Percentiles rank a stretch among this genome's conserved stretches.
Conservation (phyloP, 92 coral and sea anemone genomes). For the Micromussa lordhowensis region DNA sequence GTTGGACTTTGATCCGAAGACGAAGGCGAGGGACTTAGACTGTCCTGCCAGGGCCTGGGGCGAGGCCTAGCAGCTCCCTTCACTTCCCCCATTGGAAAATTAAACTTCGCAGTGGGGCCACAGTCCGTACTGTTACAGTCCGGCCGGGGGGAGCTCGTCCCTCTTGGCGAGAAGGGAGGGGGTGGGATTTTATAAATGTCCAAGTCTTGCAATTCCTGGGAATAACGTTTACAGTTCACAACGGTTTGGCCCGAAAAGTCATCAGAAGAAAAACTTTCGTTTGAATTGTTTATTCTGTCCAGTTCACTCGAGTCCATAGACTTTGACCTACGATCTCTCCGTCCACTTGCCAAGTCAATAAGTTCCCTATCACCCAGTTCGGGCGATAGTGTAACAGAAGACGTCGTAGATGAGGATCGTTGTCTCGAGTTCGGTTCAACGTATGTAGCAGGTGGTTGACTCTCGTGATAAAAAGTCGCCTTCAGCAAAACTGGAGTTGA, state of each 20-base stretch:
- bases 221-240: conserved; percentile 55
- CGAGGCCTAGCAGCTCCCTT: conserved; percentile 56
- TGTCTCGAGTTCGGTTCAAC: conserved; percentile 51
- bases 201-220: conserved; percentile 57
- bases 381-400: conserved; percentile 41
- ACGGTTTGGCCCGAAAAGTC: conserved; percentile 49
- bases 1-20: conserved; percentile 60
- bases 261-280: conserved; percentile 34
- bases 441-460: conserved; percentile 59
- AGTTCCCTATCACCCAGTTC: conserved; percentile 34
- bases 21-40: conserved; percentile 67
- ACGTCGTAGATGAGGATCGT: conserved; percentile 47
- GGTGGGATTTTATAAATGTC: conserved; percentile 66
- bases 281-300: conserved; percentile 45
- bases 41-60: conserved; percentile 73
- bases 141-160: conserved; percentile 58
- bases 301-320: conserved; percentile 80
- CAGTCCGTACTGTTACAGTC: conserved; percentile 29
- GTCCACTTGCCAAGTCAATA: conserved; percentile 67
- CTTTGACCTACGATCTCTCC: conserved; percentile 80
- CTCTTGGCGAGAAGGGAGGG: conserved; percentile 82
- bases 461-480: conserved; percentile 76
- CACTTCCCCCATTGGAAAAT: conserved; percentile 37
- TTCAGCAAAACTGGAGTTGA: conserved; percentile 87
- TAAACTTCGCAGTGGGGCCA: conserved; percentile 44